Evolutionary conservation across 1,140 invertebrate genomes (phyloP).

Genomic region (Gyrodactylus bullatarudis): DNA sequence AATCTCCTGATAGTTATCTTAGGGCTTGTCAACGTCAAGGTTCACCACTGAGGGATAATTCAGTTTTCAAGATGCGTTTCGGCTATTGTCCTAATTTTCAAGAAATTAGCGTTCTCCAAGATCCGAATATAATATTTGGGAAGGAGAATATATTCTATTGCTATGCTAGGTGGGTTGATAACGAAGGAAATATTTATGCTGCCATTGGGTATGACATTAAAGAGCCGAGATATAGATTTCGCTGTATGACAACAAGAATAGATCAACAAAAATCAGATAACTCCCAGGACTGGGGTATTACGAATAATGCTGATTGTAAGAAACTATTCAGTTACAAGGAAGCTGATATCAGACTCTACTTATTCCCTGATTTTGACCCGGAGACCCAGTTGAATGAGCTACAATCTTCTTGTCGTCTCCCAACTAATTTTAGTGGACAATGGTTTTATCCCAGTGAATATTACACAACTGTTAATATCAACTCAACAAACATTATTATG

Average conservation of each 20-base stretch:
- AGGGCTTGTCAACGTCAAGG: slow-evolving; percentile 4
- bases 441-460: slow-evolving; percentile 90
- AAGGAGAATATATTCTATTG: slow-evolving; percentile 3
- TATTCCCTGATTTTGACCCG: not conserved
- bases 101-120: not conserved
- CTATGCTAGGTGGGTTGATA: slow-evolving; percentile 5
- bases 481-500: slow-evolving; percentile 66
- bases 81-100: not conserved
- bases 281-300: slow-evolving; percentile 1
- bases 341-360: not conserved
- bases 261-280: slow-evolving; percentile 3
- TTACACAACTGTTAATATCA: slow-evolving; percentile 49
- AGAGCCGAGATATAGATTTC: not conserved
- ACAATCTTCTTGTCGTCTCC: slow-evolving; percentile 50
- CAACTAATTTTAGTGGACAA: slow-evolving; percentile 58
- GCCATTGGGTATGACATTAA: not conserved
- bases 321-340: not conserved
- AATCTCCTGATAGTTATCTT: not conserved
- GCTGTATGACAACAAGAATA: slow-evolving; percentile 2
- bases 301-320: not conserved
- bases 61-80: not conserved
- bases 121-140: not conserved
- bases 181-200: slow-evolving; percentile 1
- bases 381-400: slow-evolving; percentile 35
- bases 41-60: slow-evolving; percentile 1